Conservation (phyloP, 2,113 vertebrate species). For the Nothobranchius furzeri region DNA sequence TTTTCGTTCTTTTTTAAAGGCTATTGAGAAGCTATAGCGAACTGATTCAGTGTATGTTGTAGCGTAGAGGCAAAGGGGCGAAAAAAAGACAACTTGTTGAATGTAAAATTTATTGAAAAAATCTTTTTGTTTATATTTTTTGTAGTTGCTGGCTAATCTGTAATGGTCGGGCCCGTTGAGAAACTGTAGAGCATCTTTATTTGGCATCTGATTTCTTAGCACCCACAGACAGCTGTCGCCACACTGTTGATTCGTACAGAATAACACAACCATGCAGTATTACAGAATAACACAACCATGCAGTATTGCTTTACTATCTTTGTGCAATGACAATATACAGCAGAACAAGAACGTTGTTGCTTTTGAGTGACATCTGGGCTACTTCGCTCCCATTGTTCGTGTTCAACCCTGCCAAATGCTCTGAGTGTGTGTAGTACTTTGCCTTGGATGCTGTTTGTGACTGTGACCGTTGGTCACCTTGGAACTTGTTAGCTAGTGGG, state of each 20-base stretch:
- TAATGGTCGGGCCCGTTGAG: constrained; percentile 53
- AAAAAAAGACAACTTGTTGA: constrained; percentile 70
- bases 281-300: constrained; percentile 59
- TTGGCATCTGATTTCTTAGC: constrained; percentile 54
- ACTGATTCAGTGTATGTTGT: constrained; percentile 72
- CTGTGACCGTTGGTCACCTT: constrained; percentile 31
- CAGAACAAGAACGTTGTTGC: constrained; percentile 54
- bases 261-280: constrained; percentile 69
- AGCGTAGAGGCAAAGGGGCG: constrained; percentile 70
- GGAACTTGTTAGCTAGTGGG: constrained; percentile 29
- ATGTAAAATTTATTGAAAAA: constrained; percentile 76
- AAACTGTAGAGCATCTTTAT: constrained; percentile 45
- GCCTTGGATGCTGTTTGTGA: constrained; percentile 39
- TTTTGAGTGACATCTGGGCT: constrained; percentile 38
- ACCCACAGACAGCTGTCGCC: constrained; percentile 41
- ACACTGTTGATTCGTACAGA: constrained; percentile 60
- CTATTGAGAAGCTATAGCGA: constrained; percentile 71
- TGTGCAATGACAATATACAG: constrained; percentile 73
- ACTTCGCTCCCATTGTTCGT: constrained; percentile 20
- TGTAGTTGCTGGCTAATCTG: constrained; percentile 59
- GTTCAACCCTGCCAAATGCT: constrained; percentile 52
- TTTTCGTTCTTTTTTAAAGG: constrained; percentile 55
- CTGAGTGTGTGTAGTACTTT: constrained; percentile 26
- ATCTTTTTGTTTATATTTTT: constrained; percentile 22
- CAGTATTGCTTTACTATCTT: constrained; percentile 72